Percentiles rank a stretch among this genome's conserved stretches.
These are phyloP conservation scores for Drosophila novamexicana DNA, from an alignment of 1,140 invertebrate species.

Conservation along the genomic window DNA sequence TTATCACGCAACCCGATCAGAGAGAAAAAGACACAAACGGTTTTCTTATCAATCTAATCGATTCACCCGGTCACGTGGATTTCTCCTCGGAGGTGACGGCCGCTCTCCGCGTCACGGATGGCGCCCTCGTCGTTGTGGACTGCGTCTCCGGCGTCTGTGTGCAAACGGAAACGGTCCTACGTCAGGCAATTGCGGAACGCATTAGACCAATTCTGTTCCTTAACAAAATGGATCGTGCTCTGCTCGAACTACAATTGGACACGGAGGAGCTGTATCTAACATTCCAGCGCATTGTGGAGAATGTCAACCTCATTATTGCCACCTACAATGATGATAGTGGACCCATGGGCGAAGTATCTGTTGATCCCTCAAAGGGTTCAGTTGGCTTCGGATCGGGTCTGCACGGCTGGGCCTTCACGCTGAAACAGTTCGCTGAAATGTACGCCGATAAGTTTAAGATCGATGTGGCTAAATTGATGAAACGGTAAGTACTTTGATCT, in stretches of 20 bases:
- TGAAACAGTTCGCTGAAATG: slow-evolving; percentile 99
- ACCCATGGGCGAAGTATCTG: slow-evolving; percentile 98
- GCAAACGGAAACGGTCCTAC: slow-evolving; percentile 98
- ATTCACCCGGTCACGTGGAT: slow-evolving; percentile 99
- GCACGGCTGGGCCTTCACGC: slow-evolving; percentile 99
- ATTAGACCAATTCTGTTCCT: slow-evolving; percentile 99
- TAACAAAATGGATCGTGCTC: slow-evolving; percentile 99
- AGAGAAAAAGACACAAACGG: slow-evolving; percentile 94
- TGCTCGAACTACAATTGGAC: slow-evolving; percentile 96
- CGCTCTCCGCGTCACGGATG: slow-evolving; percentile 98
- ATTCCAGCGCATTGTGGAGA: slow-evolving; percentile 99
- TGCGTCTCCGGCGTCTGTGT: slow-evolving; percentile 99
- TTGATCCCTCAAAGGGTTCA: slow-evolving; percentile 98
- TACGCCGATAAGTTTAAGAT: slow-evolving; percentile 99
- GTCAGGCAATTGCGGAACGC: slow-evolving; percentile 98
- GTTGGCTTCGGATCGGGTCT: slow-evolving; percentile 99
- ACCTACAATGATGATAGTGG: slow-evolving; percentile 98
- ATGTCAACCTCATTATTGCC: slow-evolving; percentile 99
- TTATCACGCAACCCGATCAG: slow-evolving; percentile 94
- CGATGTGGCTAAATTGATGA: slow-evolving; percentile 98
- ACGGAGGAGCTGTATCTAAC: slow-evolving; percentile 99
- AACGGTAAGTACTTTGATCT: slow-evolving; percentile 85
- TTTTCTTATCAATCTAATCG: slow-evolving; percentile 99
- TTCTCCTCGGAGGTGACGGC: slow-evolving; percentile 99
- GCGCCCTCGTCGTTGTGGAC: slow-evolving; percentile 98